Percentiles rank a stretch among this genome's conserved stretches.
phyloP scores from a whole-genome alignment of 2,888 invertebrate species.

The Zaprionus lineosus region DNA sequence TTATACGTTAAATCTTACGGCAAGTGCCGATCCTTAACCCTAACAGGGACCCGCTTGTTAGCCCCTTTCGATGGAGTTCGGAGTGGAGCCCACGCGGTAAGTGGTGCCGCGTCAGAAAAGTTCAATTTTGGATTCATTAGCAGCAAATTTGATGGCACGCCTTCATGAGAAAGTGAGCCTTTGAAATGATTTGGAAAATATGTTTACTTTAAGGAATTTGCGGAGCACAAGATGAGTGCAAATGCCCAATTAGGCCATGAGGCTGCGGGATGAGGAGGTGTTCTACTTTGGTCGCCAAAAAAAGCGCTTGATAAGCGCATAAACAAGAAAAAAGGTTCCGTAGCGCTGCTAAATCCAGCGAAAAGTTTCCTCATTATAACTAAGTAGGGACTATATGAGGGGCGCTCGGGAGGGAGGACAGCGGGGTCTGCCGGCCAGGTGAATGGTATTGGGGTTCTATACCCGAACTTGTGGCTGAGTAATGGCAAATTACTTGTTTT shows the following conservation, averaged over 20 bases:
- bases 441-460: slow-evolving; percentile 10
- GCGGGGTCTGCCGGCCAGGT: slow-evolving; percentile 25
- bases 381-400: slow-evolving; percentile 49
- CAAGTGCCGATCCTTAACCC: slow-evolving; percentile 20
- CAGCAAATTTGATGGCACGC: slow-evolving; percentile 22
- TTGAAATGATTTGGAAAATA: slow-evolving; percentile 65
- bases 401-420: background rate
- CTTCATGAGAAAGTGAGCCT: slow-evolving; percentile 38
- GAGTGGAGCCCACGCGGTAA: slow-evolving; percentile 15
- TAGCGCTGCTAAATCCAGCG: slow-evolving; percentile 41
- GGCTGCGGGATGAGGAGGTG: background rate
- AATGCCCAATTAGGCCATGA: slow-evolving; percentile 66
- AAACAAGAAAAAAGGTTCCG: slow-evolving; percentile 51
- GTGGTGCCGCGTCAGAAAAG: slow-evolving; percentile 27
- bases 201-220: slow-evolving; percentile 19
- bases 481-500: slow-evolving; percentile 71
- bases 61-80: slow-evolving; percentile 50
- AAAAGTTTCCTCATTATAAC: slow-evolving; percentile 65
- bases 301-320: slow-evolving; percentile 18
- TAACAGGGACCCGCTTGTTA: slow-evolving; percentile 10
- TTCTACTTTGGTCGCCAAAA: slow-evolving; percentile 21
- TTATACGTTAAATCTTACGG: slow-evolving; percentile 35
- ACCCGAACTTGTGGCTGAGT: slow-evolving; percentile 39
- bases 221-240: slow-evolving; percentile 39
- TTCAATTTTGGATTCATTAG: slow-evolving; percentile 54